Evolutionary conservation across 2,888 invertebrate genomes (phyloP).

Genomic region (Lasioglossum vierecki): DNA sequence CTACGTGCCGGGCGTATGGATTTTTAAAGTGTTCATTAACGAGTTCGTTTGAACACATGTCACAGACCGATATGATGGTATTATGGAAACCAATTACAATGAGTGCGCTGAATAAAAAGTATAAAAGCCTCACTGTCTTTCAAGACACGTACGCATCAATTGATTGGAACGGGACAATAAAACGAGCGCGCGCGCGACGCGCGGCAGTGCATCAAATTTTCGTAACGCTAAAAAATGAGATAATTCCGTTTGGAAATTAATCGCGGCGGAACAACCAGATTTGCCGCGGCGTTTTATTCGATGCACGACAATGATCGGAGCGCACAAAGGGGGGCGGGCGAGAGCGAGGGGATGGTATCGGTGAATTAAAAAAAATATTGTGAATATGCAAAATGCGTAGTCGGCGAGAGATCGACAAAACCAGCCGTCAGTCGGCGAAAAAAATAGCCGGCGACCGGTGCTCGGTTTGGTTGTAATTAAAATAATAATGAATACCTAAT

Average conservation of each 20-base stretch:
- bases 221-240: conserved; percentile 53
- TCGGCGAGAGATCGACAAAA: conserved; percentile 28
- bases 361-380: conserved; percentile 46
- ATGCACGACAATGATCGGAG: background rate
- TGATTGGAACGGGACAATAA: conserved; percentile 61
- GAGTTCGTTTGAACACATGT: conserved; percentile 47
- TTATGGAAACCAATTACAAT: conserved; percentile 37
- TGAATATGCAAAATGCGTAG: conserved; percentile 57
- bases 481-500: conserved; percentile 79
- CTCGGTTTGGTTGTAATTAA: conserved; percentile 62
- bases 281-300: conserved; percentile 28
- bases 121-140: conserved; percentile 45
- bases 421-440: conserved; percentile 18
- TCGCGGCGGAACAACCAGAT: conserved; percentile 55
- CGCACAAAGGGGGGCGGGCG: background rate
- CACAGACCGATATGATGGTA: conserved; percentile 25
- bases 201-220: conserved; percentile 62
- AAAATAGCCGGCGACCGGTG: conserved; percentile 30
- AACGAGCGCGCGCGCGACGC: conserved; percentile 47
- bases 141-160: conserved; percentile 56
- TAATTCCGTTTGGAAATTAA: conserved; percentile 63
- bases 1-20: conserved; percentile 13
- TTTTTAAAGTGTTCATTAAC: conserved; percentile 52
- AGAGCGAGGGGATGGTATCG: background rate
- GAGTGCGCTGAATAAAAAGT: conserved; percentile 46